Percentiles rank a stretch among this genome's conserved stretches.
Evolutionary conservation across 64 coral and sea anemone genomes (phyloP).

Genomic region (Montipora cactus): DNA sequence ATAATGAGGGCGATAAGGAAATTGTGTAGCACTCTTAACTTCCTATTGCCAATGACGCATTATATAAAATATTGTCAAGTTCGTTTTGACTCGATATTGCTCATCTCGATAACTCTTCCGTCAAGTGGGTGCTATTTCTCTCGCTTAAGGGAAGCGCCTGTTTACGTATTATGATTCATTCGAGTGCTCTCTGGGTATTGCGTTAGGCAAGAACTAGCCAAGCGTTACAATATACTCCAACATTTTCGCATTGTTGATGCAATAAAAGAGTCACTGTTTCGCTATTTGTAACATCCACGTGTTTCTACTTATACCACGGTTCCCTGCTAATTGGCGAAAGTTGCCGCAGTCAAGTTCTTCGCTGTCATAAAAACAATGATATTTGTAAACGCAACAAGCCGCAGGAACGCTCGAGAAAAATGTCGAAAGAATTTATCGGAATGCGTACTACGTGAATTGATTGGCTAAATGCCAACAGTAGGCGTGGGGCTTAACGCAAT

Average conservation of each 20-base stretch:
- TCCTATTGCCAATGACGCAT: constrained; percentile 42
- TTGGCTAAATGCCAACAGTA: constrained; percentile 77
- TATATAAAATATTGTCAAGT: constrained; percentile 4
- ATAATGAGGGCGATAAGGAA: not conserved
- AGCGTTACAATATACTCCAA: not conserved
- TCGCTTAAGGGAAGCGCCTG: constrained; percentile 37
- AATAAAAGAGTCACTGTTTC: constrained; percentile 3
- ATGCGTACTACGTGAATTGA: constrained; percentile 72
- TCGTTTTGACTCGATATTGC: constrained; percentile 27
- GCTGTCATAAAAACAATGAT: constrained; percentile 90
- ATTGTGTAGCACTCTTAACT: constrained; percentile 26
- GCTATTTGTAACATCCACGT: constrained; percentile 81
- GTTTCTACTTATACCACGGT: constrained; percentile 7
- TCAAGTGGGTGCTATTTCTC: constrained; percentile 17
- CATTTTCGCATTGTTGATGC: constrained; percentile 18
- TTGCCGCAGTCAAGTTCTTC: constrained; percentile 73
- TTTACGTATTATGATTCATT: constrained; percentile 28
- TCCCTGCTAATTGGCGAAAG: constrained; percentile 85
- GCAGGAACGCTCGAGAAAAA: constrained; percentile 89
- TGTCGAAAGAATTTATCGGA: constrained; percentile 76
- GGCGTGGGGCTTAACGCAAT: constrained; percentile 54
- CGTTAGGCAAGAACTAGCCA: not conserved
- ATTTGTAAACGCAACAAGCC: constrained; percentile 83
- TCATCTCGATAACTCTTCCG: constrained; percentile 15
- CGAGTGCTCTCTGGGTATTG: constrained; percentile 2